Base-by-base conservation (phyloP, 2,888 invertebrate species). In the Cecidostiba fungosa region DNA sequence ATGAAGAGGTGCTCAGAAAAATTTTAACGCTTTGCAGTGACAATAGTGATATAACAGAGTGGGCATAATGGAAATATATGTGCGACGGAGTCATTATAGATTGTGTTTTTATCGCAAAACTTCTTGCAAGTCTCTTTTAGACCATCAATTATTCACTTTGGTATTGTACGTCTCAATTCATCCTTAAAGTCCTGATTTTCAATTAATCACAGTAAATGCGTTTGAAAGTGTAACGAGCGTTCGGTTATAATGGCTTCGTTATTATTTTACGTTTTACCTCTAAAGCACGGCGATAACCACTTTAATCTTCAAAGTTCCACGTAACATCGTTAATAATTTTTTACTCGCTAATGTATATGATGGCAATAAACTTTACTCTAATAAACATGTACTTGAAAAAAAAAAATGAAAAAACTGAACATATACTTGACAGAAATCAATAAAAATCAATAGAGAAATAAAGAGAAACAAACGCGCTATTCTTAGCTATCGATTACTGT, bases 1-100 rank as follows among this genome's bases (percentile, higher is more conserved):
- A 69, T 66, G 66, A 79, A 62, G n/a, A 39, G n/a, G 84, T 81
- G 84, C 85, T 84, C 26, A 74, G 72, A 74, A 79, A 84, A 80
- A 47, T 32, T 70, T 12, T 47, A 47, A 73, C 43, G 47, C 32
- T 54, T 54, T 73, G 62, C 59, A 36, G 73, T 78, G 32, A 73
- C n/a, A n/a, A 59, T 59, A 73, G 39, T 81, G n/a, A 81, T 59
- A n/a, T 59, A 59, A 43, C 29, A 43, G 50, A 36, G 70, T 47
- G 43, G 47, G 66, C 12, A 77, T 59, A 77, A 77, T 62, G 23
- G 26, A 62, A 23, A 77, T 39, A 66, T n/a, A 54, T 76, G 10
- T 43, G 66, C 6, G 54, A 43, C 29, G 32, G 10, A 39, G 39
- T 72, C 12, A 72, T 23, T 36, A 72, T 39, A 39, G 19, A 59